A percentile compares a stretch with the other conserved stretches of the same genome.
phyloP scores from a whole-genome alignment of 2,113 vertebrate genomes.

The Hippocampus guttulatus region DNA sequence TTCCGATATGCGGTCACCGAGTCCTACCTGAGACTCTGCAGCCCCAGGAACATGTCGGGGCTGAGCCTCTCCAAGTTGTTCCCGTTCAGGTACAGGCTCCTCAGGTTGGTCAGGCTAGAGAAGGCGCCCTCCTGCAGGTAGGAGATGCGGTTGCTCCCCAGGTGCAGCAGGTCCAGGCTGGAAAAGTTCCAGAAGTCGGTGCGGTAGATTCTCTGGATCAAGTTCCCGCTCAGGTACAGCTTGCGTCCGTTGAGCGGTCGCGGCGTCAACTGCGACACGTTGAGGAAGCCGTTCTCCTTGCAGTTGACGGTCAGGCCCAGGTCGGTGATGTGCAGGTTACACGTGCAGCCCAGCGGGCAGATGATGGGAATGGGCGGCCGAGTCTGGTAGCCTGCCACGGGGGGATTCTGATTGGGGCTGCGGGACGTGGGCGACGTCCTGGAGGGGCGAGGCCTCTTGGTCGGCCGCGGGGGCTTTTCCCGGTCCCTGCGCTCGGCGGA shows the following conservation, averaged over 20 bases:
- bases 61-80: conserved; percentile 91
- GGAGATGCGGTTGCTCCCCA: conserved; percentile 96
- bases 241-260: conserved; percentile 95
- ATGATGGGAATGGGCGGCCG: conserved; percentile 94
- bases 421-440: conserved; percentile 85
- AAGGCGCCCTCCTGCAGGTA: conserved; percentile 95
- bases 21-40: conserved; percentile 80
- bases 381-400: conserved; percentile 91
- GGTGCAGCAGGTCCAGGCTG: conserved; percentile 91
- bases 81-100: conserved; percentile 91
- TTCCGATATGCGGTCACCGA: background rate
- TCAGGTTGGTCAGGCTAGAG: conserved; percentile 87
- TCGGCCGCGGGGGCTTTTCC: conserved; percentile 83
- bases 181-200: conserved; percentile 99
- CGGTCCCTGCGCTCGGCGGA: conserved; percentile 84
- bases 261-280: conserved; percentile 92
- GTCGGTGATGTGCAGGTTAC: conserved; percentile 94
- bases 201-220: conserved; percentile 94
- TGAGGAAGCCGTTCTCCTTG: conserved; percentile 88
- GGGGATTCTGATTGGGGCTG: conserved; percentile 88
- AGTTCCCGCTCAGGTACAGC: conserved; percentile 90
- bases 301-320: conserved; percentile 95
- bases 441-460: conserved; percentile 83
- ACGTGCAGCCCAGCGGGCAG: conserved; percentile 91
- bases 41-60: conserved; percentile 90